phyloP scores from a whole-genome alignment of 2,888 invertebrate genomes.

The Plagiodera versicolora region DNA sequence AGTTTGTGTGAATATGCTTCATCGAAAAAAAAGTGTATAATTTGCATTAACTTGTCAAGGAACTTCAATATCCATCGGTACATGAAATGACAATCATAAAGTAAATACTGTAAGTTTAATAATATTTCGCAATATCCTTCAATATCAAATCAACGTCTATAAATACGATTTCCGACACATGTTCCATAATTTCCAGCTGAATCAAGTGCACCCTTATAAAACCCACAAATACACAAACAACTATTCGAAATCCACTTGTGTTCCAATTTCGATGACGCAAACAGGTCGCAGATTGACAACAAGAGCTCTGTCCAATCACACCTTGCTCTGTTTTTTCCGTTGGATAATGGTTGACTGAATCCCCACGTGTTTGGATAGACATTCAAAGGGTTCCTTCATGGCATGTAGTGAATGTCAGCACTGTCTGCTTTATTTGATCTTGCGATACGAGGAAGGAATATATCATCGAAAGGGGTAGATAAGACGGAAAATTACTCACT shows the following conservation, averaged over 20 bases:
- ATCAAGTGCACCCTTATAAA: slow-evolving; percentile 5
- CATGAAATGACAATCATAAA: no score
- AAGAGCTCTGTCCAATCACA: slow-evolving; percentile 16
- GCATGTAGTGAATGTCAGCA: slow-evolving; percentile 8
- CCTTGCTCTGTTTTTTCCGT: slow-evolving; percentile 18
- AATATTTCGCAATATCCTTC: neutral
- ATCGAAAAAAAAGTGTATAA: no score
- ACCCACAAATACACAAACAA: neutral
- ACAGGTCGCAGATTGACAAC: neutral
- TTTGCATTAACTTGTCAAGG: no score
- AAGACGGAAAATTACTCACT: neutral
- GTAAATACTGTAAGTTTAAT: no score
- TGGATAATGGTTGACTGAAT: slow-evolving; percentile 11
- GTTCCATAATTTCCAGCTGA: slow-evolving; percentile 9
- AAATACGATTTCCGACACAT: slow-evolving; percentile 7
- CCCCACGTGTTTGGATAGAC: slow-evolving; percentile 10
- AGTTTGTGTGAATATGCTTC: no score
- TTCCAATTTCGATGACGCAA: neutral
- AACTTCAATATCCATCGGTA: no score
- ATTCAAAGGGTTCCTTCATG: slow-evolving; percentile 15
- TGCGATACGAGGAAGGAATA: slow-evolving; percentile 1
- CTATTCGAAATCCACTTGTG: neutral
- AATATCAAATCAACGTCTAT: neutral
- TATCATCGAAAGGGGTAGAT: neutral
- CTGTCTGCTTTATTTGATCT: slow-evolving; percentile 12